Percentiles rank a stretch among this genome's conserved stretches.
Conservation (phyloP, 2,888 invertebrate species). For the Dendrolimus pini region DNA sequence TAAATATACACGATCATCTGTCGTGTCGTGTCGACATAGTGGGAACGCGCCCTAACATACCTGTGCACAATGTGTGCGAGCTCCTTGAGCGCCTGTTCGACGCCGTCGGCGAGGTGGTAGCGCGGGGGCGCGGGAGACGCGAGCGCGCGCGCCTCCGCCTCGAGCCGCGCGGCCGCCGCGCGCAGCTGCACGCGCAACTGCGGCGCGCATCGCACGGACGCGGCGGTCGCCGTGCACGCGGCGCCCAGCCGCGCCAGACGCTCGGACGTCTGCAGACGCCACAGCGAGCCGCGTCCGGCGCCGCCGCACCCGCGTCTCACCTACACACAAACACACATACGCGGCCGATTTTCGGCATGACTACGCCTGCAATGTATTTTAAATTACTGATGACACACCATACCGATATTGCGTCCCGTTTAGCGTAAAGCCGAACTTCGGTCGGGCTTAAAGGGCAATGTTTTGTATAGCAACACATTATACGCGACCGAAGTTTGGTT, state of each 20-base stretch:
- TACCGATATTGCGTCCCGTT: no score
- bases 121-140: constrained; percentile 59
- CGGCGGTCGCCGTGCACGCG: constrained; percentile 85
- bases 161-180: constrained; percentile 40
- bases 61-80: constrained; percentile 85
- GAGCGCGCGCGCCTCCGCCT: constrained; percentile 55
- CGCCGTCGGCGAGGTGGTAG: constrained; percentile 83
- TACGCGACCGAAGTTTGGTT: no score
- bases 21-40: no score
- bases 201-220: constrained; percentile 85
- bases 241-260: constrained; percentile 86
- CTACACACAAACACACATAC: constrained; percentile 36
- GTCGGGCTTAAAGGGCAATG: no score
- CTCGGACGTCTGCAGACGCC: constrained; percentile 66
- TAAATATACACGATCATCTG: no score
- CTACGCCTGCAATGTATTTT: no score
- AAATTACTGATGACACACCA: no score
- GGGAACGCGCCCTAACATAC: no score
- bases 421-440: no score
- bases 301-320: constrained; percentile 30
- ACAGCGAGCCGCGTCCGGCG: constrained; percentile 54
- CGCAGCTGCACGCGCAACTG: constrained; percentile 66
- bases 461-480: no score
- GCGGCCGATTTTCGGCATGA: no score
- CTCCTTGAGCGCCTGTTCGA: constrained; percentile 67